phyloP scores from a whole-genome alignment of 2,113 vertebrate genomes.

The Cinclus mexicanus region DNA sequence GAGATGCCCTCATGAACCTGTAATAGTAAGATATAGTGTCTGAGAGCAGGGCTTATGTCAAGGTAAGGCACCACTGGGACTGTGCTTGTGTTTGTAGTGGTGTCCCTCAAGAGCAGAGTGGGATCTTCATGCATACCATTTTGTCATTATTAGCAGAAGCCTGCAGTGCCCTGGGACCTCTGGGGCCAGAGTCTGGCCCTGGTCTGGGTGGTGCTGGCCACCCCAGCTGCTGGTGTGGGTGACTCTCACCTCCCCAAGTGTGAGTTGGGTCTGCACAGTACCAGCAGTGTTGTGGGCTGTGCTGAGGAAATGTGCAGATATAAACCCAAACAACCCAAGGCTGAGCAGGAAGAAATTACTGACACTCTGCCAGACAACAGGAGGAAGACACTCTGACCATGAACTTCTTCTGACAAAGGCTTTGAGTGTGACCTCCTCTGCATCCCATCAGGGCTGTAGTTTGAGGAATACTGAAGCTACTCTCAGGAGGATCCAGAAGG shows the following conservation, averaged over 20 bases:
- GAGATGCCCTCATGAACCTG: background rate
- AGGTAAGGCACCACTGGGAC: background rate
- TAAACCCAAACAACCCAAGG: background rate
- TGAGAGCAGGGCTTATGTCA: background rate
- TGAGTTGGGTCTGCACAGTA: background rate
- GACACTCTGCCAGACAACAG: background rate
- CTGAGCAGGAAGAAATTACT: background rate
- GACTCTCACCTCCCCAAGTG: accelerated
- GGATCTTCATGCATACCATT: background rate
- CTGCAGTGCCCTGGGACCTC: background rate
- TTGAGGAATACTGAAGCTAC: background rate
- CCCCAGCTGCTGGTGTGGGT: background rate
- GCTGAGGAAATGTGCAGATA: background rate
- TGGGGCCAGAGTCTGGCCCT: accelerated
- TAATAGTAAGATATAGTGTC: background rate
- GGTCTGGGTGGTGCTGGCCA: background rate
- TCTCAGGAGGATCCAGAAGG: accelerated
- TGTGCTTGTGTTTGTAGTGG: background rate
- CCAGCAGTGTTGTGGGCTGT: accelerated
- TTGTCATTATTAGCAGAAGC: background rate
- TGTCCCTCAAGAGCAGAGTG: background rate
- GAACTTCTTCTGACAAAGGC: background rate
- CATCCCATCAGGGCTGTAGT: background rate
- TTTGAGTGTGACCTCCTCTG: background rate
- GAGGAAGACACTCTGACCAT: background rate